These are phyloP conservation scores for Sarotherodon lohbergeri DNA, from an alignment of 2,113 vertebrate genomes.

Conservation along the genomic window DNA sequence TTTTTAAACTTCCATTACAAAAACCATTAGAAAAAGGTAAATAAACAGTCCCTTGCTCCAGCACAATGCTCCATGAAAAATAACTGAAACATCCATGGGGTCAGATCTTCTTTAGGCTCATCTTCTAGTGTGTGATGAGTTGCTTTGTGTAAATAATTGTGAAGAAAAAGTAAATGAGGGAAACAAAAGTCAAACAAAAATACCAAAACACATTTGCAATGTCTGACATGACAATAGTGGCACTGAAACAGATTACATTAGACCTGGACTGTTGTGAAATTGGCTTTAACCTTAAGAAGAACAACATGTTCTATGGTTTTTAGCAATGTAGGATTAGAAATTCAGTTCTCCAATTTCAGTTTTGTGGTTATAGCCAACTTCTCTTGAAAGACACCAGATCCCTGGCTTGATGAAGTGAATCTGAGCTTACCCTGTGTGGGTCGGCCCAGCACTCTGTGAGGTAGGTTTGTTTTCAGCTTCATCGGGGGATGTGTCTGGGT, in stretches of 20 bases:
- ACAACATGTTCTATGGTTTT: background rate
- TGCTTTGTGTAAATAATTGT: background rate
- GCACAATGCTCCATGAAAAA: background rate
- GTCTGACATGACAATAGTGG: background rate
- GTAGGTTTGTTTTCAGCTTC: slow-evolving; percentile 81
- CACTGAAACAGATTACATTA: background rate
- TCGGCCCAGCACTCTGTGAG: slow-evolving; percentile 79
- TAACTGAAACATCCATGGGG: background rate
- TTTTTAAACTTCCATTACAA: background rate
- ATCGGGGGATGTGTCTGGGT: slow-evolving; percentile 14
- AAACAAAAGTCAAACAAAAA: slow-evolving; percentile 10
- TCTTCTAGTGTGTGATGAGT: background rate
- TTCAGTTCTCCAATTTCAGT: background rate
- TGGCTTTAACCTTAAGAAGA: slow-evolving; percentile 30
- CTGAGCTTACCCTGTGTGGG: slow-evolving; percentile 77
- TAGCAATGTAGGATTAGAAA: accelerated
- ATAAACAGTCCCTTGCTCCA: background rate
- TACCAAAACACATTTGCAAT: background rate
- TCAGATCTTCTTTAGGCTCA: background rate
- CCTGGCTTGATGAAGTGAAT: background rate
- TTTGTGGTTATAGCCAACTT: slow-evolving; percentile 28
- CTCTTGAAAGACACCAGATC: background rate
- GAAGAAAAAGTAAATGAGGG: background rate
- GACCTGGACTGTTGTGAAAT: background rate
- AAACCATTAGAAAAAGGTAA: background rate